These are phyloP conservation scores for Diorhabda elongata DNA, from an alignment of 1,140 invertebrate species.

Conservation along the genomic window DNA sequence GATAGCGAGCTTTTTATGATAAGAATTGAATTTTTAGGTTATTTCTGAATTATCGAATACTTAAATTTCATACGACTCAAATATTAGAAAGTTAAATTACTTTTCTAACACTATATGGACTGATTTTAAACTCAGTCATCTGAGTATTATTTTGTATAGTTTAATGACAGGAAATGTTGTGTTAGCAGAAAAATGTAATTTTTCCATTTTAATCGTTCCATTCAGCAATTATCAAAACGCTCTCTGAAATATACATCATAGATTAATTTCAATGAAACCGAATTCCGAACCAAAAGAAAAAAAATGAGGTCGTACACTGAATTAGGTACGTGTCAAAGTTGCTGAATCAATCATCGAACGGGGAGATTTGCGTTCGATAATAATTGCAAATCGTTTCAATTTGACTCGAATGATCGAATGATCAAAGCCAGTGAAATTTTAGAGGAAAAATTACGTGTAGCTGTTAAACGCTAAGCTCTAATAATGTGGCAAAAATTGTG, in stretches of 20 bases:
- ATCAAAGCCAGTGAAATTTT: neutral
- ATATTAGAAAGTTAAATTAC: no score
- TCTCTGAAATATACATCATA: neutral
- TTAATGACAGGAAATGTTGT: no score
- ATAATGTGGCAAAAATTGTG: neutral
- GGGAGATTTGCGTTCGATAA: neutral
- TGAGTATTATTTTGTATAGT: no score
- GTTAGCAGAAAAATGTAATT: no score
- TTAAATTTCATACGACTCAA: no score
- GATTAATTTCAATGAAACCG: neutral
- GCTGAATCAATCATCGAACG: conserved; percentile 2
- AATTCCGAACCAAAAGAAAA: neutral
- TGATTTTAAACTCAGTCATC: no score
- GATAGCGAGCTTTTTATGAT: no score
- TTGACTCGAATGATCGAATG: conserved; percentile 1
- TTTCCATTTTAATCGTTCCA: no score
- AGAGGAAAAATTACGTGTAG: conserved; percentile 2
- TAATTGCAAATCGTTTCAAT: conserved; percentile 2
- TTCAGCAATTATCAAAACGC: no score
- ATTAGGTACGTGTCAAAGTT: conserved; percentile 2
- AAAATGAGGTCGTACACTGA: neutral
- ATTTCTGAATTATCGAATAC: no score
- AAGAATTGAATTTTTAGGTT: no score
- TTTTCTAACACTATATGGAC: no score
- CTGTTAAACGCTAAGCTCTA: neutral